A percentile compares a stretch with the other conserved stretches of the same genome.
phyloP scores from a whole-genome alignment of 2,113 vertebrate genomes.

The Eubucco bourcierii region DNA sequence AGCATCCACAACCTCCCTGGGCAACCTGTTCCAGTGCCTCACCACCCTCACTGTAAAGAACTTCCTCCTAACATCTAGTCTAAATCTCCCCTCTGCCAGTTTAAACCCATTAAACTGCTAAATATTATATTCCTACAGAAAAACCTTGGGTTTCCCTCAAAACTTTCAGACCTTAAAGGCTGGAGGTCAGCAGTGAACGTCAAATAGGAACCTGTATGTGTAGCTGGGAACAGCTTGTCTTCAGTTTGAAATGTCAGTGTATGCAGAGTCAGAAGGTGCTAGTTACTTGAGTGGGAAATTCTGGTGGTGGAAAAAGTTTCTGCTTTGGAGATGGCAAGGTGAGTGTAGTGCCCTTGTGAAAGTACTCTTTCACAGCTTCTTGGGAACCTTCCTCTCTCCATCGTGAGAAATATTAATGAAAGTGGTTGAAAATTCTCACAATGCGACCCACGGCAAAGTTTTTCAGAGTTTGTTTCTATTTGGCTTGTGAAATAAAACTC shows the following conservation, averaged over 20 bases:
- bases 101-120: too few species aligned
- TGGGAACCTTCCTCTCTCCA: neutral
- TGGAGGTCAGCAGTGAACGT: neutral
- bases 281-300: neutral
- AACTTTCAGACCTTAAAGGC: neutral
- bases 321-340: neutral
- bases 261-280: neutral
- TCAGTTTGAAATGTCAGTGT: neutral
- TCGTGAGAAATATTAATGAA: neutral
- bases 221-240: neutral
- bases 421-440: neutral
- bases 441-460: neutral
- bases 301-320: neutral
- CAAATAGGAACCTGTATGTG: neutral
- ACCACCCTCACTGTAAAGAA: too few species aligned
- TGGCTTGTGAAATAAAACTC: neutral
- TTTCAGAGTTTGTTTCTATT: neutral
- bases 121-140: neutral
- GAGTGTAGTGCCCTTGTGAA: neutral
- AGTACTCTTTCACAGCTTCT: neutral
- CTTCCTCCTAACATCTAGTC: too few species aligned
- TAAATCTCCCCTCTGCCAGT: too few species aligned
- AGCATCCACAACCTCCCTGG: too few species aligned
- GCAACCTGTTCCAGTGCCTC: too few species aligned
- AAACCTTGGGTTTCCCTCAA: neutral